Base-by-base conservation (phyloP, 1,140 invertebrate species). In the Tetramorium parvispinum region DNA sequence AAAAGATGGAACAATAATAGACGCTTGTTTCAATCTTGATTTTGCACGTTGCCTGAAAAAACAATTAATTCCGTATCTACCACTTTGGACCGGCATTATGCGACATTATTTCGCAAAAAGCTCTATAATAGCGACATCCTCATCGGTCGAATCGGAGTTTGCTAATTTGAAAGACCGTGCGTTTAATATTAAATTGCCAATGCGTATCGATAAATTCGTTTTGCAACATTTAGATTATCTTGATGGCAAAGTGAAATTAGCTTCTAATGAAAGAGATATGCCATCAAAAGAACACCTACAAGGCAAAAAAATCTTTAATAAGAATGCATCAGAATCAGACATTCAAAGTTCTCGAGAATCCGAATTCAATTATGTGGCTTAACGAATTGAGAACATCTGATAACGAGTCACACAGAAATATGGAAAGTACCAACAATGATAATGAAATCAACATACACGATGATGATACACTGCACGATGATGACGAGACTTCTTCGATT, bases 1-100 rank as follows among this genome's bases (percentile, higher is more conserved):
- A 6, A 27, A 76, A 57, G 1, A 66, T 16, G 24, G 57, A 75
- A 75, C 1, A 1, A 21, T 76, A 61, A 76, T 76, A 6, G 61
- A 76, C 13, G 40, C 73, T 3, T 76, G 73, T n/a, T 76, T 43
- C 11, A 76, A 76, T 76, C 40, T 55, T 0, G 53, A 76, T 7
- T 76, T 76, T 46, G 55, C 55, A 46, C 0, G 0, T 11, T 2
- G 55, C 18, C 16, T 76, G 0, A 76, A 76, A 46, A 76, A 76
- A 13, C 71, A 57, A 16, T 27, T 61, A 61, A 8, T 76, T 27
- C 40, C 73, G 3, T 76, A 61, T 76, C 3, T 76, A 10, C 37
- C 21, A 24, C 73, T 76, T 61, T 76, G 55, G 55, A 76, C 49
- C n/a, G 73, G 73, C 21, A 76, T 76, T 76, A 76, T 76, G 73